Conservation (phyloP, 1,140 invertebrate species). For the Cotesia typhae region DNA sequence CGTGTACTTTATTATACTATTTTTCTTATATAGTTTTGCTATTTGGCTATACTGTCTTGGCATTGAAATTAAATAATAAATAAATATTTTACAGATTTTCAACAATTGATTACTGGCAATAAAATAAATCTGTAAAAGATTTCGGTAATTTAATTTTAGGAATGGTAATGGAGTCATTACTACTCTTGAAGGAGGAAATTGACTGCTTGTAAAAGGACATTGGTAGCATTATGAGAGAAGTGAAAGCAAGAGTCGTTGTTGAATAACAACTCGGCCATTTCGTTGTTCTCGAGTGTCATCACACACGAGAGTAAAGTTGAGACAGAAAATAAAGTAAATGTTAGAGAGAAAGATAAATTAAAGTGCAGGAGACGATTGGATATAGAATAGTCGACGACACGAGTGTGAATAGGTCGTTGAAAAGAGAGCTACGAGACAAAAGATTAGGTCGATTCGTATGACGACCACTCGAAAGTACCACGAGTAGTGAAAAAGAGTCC, state of each 20-base stretch:
- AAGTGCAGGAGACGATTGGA: no score
- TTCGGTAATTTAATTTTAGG: no score
- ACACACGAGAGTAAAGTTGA: no score
- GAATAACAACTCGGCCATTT: constrained; percentile 13
- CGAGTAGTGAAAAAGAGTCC: constrained; percentile 1
- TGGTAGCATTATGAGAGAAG: not conserved
- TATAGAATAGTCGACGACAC: constrained; percentile 3
- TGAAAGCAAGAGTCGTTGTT: constrained; percentile 12
- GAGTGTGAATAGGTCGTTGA: constrained; percentile 38
- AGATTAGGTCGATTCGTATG: constrained; percentile 48
- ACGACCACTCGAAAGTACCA: constrained; percentile 35
- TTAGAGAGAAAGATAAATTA: constrained; percentile 21
- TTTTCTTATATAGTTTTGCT: no score
- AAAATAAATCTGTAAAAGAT: no score
- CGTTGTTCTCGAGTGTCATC: constrained; percentile 14
- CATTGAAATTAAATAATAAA: no score
- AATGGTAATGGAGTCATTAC: not conserved
- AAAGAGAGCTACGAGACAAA: constrained; percentile 46
- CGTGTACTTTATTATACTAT: no score
- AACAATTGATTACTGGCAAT: no score
- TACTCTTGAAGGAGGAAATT: constrained; percentile 12
- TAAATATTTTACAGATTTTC: no score
- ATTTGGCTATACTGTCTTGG: no score
- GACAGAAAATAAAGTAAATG: not conserved
- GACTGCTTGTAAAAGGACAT: constrained; percentile 4